phyloP scores from a whole-genome alignment of 2,888 invertebrate species.

The Orchesellides sinensis region DNA sequence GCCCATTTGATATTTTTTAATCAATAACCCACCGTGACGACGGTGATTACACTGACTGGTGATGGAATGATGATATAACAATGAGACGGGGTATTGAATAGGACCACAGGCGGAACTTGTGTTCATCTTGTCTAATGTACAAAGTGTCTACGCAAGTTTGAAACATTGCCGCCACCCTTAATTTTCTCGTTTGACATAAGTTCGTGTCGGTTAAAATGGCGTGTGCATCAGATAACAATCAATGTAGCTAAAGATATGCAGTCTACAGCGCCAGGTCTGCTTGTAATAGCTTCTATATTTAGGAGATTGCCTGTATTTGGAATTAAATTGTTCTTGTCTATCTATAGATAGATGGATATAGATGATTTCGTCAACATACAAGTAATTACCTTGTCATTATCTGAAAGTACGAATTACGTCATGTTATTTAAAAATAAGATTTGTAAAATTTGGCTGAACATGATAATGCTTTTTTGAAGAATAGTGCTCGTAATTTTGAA shows the following conservation, averaged over 20 bases:
- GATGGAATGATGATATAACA: slow-evolving; percentile 30
- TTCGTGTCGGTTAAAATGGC: slow-evolving; percentile 14
- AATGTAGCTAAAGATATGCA: neutral
- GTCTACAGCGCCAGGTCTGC: neutral
- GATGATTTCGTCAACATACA: neutral
- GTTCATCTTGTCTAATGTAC: neutral
- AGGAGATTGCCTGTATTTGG: neutral
- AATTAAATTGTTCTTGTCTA: neutral
- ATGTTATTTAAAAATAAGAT: no score
- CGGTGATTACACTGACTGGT: slow-evolving; percentile 20
- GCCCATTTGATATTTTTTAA: slow-evolving; percentile 14
- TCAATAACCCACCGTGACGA: slow-evolving; percentile 52
- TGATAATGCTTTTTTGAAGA: no score
- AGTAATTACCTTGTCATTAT: neutral
- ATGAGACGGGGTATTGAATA: slow-evolving; percentile 2
- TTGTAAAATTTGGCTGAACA: no score
- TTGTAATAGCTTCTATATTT: neutral
- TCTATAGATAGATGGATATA: neutral
- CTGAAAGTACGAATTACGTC: no score
- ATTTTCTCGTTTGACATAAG: neutral
- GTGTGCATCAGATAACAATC: neutral
- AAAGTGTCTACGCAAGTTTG: no score
- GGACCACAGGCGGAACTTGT: slow-evolving; percentile 3
- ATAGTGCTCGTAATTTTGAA: no score
- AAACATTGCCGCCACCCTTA: neutral